phyloP scores from a whole-genome alignment of 2,113 vertebrate genomes.

The Tautogolabrus adspersus region DNA sequence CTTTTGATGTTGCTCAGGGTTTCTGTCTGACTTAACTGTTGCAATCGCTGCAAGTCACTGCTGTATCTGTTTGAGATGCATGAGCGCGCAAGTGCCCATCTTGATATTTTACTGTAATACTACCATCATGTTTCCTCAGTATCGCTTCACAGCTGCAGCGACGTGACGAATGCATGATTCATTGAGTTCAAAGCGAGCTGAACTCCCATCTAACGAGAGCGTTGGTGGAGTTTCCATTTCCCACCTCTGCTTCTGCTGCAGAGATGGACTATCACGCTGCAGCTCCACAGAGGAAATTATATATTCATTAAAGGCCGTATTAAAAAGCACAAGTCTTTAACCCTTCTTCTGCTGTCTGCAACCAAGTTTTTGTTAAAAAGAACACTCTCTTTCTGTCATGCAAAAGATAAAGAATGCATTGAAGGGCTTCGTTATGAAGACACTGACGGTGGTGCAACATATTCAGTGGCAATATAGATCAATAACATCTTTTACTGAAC shows the following conservation, averaged over 20 bases:
- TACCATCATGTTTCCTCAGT: constrained; percentile 3
- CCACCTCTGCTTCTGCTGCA: constrained; percentile 20
- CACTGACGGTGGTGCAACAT: too few relatives aligned
- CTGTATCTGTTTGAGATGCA: constrained; percentile 15
- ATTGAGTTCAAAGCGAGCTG: constrained; percentile 42
- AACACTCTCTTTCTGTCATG: too few relatives aligned
- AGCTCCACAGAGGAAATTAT: constrained; percentile 27
- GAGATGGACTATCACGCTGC: constrained; percentile 26
- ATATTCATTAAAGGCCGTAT: constrained; percentile 62
- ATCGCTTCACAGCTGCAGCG: constrained; percentile 21
- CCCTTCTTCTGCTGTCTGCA: neutral
- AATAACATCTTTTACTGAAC: too few relatives aligned
- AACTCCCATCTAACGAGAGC: constrained; percentile 25
- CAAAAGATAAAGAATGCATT: too few relatives aligned
- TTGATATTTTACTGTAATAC: constrained; percentile 17
- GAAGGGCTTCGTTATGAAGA: too few relatives aligned
- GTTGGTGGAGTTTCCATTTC: constrained; percentile 29
- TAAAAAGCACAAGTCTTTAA: constrained; percentile 28
- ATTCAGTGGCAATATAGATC: too few relatives aligned
- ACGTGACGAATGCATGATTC: constrained; percentile 43
- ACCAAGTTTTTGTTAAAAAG: too few relatives aligned
- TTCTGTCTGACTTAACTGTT: neutral
- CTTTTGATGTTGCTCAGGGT: neutral
- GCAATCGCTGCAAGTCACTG: neutral
- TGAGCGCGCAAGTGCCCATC: neutral